Base-by-base conservation (phyloP, 2,888 invertebrate species). In the Polyploca ridens region DNA sequence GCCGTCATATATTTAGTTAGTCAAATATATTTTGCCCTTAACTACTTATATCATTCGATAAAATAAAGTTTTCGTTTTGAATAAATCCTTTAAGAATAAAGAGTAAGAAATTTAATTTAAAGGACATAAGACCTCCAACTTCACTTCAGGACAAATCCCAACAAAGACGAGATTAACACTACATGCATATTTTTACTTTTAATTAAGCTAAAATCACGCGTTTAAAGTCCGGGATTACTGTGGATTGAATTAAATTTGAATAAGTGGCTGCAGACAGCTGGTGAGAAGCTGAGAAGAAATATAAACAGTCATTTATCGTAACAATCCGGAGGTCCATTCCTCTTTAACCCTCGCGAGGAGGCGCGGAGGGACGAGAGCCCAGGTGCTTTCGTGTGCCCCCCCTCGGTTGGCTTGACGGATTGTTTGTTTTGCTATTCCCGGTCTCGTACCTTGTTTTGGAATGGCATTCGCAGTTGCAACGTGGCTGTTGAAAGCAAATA, bases 231-330 rank as follows among this genome's bases (percentile, higher is more conserved):
- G 62, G 46, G 62, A 54, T 54, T 54, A 54, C 70, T 67, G 71
- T 59, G 77, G 77, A 78, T 79, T 77, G 82, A 85, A 86, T 90
- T 88, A 87, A 83, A 84, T 86, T 87, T 89, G 85, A 88, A 85
- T 86, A 88, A 88, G 86, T 85, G 84, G 78, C 78, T 82, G 83
- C 77, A 84, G 88, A 88, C 86, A 85, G 84, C 72, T 77, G 73
- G 64, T 57, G 71, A 75, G 75, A 70, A 66, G 75, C 67, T 74
- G 71, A 81, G 85, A 81, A 88, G 88, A 91, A 85, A 88, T 90
- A 90, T 91, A 90, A 90, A 90, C 89, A 89, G 86, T 83, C 82
- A 91, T 93, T 90, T 89, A 90, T 92, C 86, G 85, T 77, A 70
- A 81, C 85, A 84, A 88, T 87, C 83, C 80, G 72, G 77, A 75